Conservation (phyloP, 2,888 invertebrate species). For the Octodonta nipae region DNA sequence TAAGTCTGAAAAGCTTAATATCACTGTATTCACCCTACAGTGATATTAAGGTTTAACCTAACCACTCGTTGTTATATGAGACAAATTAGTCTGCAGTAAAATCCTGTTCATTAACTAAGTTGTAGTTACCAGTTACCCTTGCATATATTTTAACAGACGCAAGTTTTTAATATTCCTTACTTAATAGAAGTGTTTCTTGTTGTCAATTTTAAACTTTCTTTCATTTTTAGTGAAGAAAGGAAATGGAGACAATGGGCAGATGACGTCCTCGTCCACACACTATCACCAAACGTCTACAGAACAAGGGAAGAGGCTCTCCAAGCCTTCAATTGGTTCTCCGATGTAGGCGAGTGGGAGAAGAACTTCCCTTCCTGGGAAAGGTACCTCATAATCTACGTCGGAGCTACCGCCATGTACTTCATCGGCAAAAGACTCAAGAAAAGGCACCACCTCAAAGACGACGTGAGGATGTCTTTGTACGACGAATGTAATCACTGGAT, state of each 20-base stretch:
- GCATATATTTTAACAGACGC: too few relatives aligned
- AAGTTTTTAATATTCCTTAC: conserved; percentile 3
- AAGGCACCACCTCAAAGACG: conserved; percentile 71
- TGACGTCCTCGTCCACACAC: conserved; percentile 72
- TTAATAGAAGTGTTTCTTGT: background rate
- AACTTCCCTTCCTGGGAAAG: conserved; percentile 80
- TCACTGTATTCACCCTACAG: too few relatives aligned
- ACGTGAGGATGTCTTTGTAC: conserved; percentile 80
- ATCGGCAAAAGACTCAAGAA: conserved; percentile 80
- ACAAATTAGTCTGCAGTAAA: too few relatives aligned
- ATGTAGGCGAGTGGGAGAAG: conserved; percentile 82
- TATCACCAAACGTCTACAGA: conserved; percentile 95
- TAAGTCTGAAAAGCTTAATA: too few relatives aligned
- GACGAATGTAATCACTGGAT: conserved; percentile 77
- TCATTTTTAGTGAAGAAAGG: conserved; percentile 64
- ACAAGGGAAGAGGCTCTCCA: conserved; percentile 71
- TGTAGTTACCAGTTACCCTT: too few relatives aligned
- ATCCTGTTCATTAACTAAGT: too few relatives aligned
- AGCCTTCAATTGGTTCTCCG: conserved; percentile 88
- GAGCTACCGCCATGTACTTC: conserved; percentile 86
- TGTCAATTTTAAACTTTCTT: conserved; percentile 6
- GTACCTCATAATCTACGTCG: conserved; percentile 75
- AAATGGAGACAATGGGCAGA: conserved; percentile 96
- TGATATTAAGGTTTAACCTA: too few relatives aligned
- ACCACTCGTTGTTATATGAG: too few relatives aligned